Base-by-base conservation (phyloP, 2,888 invertebrate species). In the Baccha elongata region DNA sequence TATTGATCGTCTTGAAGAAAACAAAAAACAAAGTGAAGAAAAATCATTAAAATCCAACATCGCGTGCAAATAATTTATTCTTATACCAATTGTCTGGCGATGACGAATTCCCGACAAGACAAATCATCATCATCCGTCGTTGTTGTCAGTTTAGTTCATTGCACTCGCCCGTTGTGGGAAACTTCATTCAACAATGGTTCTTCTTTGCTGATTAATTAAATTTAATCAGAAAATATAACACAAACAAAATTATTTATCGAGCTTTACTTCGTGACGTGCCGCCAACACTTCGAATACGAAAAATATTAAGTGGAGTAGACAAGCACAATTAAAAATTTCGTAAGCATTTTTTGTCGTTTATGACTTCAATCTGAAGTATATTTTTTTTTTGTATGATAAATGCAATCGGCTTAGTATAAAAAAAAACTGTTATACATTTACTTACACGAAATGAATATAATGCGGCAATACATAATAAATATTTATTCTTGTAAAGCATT, bases 41-140 rank as follows among this genome's bases (percentile, higher is more conserved):
- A 73, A 72, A 60, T 53, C 52, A 52, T 46, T 79, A 40, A 40
- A 62, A 60, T 11, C 79, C 67, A 62, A 69, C 69, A 69, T 80
- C 74, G 80, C 80, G 80, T 80, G 80, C 69, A 15, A 80, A 74
- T 75, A 80, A 80, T 69, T 80, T 75, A 80, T 74, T 80, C 75
- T 74, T 75, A 11, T 75, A 11, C 64, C 48, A 29, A 69, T 64
- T 69, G 80, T 74, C 55, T 80, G 62, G 48, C 23, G 52, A 53
- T 53, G 68, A 62, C 46, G 17, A 65, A 21, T 44, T 65, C 26
- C 8, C 21, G 13, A 29, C 60, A 17, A 60, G 53, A 15, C 32
- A 32, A 42, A 65, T 37, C 46, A 42, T 58, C 55, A n/a, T 55
- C 58, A 17, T 29, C n/a, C 42, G 15, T 60, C 42, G 42, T 17